Base-by-base conservation (phyloP, 1,140 invertebrate genomes). In the Harpegnathos saltator region DNA sequence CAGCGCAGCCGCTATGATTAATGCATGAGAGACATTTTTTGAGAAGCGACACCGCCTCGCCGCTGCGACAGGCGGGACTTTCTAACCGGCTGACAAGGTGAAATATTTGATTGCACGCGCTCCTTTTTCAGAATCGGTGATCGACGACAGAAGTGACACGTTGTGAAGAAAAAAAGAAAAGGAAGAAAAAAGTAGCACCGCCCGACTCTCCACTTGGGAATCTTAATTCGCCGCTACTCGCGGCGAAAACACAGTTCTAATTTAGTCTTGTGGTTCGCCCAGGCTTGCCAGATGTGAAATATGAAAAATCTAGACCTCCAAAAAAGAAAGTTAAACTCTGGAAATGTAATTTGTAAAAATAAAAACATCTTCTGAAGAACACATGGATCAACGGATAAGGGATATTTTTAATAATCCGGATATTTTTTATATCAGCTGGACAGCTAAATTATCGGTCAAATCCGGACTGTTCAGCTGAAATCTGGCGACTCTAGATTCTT, bases 1-100 rank as follows among this genome's bases (percentile, higher is more conserved):
- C n/a, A 11, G 38, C 1, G 1, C 38, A 9, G 78, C 52, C 44
- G 29, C 66, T 58, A 92, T 92, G 91, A 92, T 92, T 92, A 92
- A 92, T 92, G 90, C 90, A 92, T 89, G 90, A 92, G 91, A 89
- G 84, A 90, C 84, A 44, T 44, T 91, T 91, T 91, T 90, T 84
- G 88, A 90, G 71, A 52, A 82, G 65, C 61, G 85, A 78, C 48
- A 33, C 44, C 52, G 74, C 56, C 52, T 52, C 24, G 59, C 48
- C 14, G 38, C 38, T 9, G 9, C 38, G 77, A 87, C 84, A 75
- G 73, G 69, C 78, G 72, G 44, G 61, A 92, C 91, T 92, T 92
- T 92, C 91, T 92, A 92, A 90, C 87, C 62, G 74, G 83, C 85
- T 83, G 85, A 87, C 85, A 86, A 85, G 84, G 77, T 80, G 89